These are phyloP conservation scores for Labeo rohita DNA, from an alignment of 2,113 vertebrate species.

Conservation along the genomic window DNA sequence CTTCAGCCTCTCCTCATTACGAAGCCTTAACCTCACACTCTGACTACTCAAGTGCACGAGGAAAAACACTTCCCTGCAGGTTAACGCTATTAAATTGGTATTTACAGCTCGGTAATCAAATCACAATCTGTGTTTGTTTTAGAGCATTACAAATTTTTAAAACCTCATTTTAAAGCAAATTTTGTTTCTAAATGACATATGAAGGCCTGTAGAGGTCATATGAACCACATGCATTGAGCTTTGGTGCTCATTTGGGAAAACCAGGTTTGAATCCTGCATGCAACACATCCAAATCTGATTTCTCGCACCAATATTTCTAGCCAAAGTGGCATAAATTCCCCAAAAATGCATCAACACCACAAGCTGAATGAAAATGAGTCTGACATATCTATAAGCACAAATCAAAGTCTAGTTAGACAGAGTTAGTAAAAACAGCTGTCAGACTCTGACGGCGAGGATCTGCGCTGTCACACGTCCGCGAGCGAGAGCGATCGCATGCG, in stretches of 20 bases:
- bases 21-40: not conserved
- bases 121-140: not conserved
- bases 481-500: not conserved
- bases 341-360: not conserved
- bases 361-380: conserved; percentile 2
- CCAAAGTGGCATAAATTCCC: not conserved
- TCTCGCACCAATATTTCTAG: not conserved
- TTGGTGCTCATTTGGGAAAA: not conserved
- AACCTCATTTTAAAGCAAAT: not conserved
- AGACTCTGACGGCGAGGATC: not conserved
- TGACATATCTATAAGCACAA: conserved; percentile 45
- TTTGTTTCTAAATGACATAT: not conserved
- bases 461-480: not conserved
- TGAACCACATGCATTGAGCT: not conserved
- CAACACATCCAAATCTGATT: not conserved
- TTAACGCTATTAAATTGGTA: not conserved
- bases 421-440: conserved; percentile 36
- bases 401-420: conserved; percentile 40
- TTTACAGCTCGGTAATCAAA: not conserved
- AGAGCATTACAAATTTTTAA: not conserved
- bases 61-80: not conserved
- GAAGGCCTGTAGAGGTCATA: not conserved
- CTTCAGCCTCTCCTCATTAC: conserved; percentile 20
- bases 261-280: not conserved
- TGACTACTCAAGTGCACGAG: not conserved